A percentile compares a stretch with the other conserved stretches of the same genome.
These are phyloP conservation scores for Aphidius gifuensis DNA, from an alignment of 1,140 invertebrate species.

Conservation along the genomic window DNA sequence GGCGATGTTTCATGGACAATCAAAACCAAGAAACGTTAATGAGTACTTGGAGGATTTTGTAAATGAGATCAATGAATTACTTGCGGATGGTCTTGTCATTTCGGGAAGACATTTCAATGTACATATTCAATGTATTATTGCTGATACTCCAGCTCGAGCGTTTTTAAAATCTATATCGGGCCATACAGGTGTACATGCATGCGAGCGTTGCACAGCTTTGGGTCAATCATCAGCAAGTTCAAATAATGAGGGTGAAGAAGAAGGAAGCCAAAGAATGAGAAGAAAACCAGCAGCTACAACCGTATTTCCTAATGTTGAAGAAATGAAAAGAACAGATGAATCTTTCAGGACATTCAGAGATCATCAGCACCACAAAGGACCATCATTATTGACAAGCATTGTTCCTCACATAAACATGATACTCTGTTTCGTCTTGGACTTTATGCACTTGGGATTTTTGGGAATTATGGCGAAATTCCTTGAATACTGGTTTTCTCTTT, in stretches of 20 bases:
- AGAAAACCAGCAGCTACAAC: slow-evolving; percentile 2
- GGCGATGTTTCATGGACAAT: slow-evolving; percentile 15
- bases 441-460: slow-evolving; percentile 13
- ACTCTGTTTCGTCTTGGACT: slow-evolving; percentile 10
- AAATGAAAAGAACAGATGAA: slow-evolving; percentile 7
- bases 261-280: too few species aligned
- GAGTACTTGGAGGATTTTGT: slow-evolving; percentile 23
- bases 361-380: slow-evolving; percentile 13
- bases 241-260: too few species aligned
- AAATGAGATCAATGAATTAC: slow-evolving; percentile 20
- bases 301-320: slow-evolving; percentile 10
- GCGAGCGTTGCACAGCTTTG: slow-evolving; percentile 19
- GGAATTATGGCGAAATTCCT: slow-evolving; percentile 18
- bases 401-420: slow-evolving; percentile 16
- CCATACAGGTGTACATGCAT: slow-evolving; percentile 17
- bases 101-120: slow-evolving; percentile 10
- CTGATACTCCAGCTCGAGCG: slow-evolving; percentile 19
- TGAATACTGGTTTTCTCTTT: slow-evolving; percentile 1
- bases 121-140: slow-evolving; percentile 17
- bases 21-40: slow-evolving; percentile 16
- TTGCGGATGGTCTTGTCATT: slow-evolving; percentile 16
- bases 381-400: slow-evolving; percentile 16
- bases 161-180: slow-evolving; percentile 13
- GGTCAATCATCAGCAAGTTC: too few species aligned
- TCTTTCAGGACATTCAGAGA: slow-evolving; percentile 13